Evolutionary conservation across 2,888 invertebrate species (phyloP).

Genomic region (Fragum sueziense): DNA sequence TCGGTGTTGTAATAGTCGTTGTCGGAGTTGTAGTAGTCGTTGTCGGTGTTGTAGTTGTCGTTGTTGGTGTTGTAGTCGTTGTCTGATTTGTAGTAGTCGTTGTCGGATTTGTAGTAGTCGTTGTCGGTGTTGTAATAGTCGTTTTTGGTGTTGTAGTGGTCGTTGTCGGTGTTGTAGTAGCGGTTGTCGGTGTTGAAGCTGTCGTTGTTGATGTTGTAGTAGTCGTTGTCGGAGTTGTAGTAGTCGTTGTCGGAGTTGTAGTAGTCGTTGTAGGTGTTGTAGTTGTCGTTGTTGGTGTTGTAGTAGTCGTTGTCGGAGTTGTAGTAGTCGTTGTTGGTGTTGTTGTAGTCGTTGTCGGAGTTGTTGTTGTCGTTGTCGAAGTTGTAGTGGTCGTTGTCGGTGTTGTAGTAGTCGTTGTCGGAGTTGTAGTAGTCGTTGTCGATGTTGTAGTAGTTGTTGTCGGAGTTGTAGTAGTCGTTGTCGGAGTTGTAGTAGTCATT

Average conservation of each 20-base stretch:
- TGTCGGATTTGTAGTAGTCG: background rate
- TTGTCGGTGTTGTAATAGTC: background rate
- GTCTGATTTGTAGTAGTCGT: background rate
- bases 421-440: too few species aligned
- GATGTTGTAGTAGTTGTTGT: too few species aligned
- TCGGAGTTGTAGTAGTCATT: too few species aligned
- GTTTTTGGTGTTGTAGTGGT: background rate
- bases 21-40: background rate
- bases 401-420: too few species aligned
- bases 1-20: background rate
- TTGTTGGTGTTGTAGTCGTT: background rate
- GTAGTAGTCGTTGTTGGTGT: background rate
- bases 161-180: background rate
- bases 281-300: background rate
- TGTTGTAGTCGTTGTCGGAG: background rate
- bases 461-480: too few species aligned
- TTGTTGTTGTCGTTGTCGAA: background rate
- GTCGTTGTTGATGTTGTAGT: background rate
- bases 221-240: background rate
- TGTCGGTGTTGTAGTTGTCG: background rate
- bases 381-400: background rate
- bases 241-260: background rate
- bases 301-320: background rate
- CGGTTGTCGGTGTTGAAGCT: background rate
- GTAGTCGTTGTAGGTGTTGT: background rate